phyloP scores from a whole-genome alignment of 2,113 vertebrate genomes.

The Micromys minutus region DNA sequence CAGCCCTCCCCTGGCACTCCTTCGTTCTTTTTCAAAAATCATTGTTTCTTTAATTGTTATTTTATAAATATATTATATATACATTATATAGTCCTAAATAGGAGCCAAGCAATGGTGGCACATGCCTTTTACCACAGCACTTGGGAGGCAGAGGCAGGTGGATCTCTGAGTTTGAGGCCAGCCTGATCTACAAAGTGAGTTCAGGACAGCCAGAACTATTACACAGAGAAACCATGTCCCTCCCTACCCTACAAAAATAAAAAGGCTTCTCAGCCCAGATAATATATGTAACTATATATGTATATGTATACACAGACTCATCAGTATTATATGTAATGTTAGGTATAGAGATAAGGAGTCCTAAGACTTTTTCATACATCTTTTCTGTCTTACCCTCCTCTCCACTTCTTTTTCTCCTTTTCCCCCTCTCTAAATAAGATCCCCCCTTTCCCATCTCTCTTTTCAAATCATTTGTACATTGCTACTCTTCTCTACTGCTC shows the following conservation, averaged over 20 bases:
- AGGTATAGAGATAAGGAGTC: neutral
- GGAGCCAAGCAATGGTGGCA: no score
- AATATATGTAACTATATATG: neutral
- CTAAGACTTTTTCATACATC: neutral
- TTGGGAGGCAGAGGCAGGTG: no score
- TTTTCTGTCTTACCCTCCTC: neutral
- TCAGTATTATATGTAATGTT: neutral
- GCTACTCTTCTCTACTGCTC: neutral
- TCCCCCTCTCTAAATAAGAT: neutral
- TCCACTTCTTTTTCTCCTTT: neutral
- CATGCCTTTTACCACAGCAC: no score
- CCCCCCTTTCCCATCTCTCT: no score
- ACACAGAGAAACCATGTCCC: no score
- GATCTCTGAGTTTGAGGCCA: no score
- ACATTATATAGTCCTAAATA: neutral
- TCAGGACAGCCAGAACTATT: no score
- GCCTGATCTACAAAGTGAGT: no score
- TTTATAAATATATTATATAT: neutral
- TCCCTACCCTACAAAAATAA: no score
- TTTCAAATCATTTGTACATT: neutral
- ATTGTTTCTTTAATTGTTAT: neutral
- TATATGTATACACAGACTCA: neutral
- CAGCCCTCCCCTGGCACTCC: neutral
- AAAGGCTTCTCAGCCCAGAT: neutral
- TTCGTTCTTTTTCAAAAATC: neutral